Evolutionary conservation across 2,113 vertebrate genomes (phyloP).

Genomic region (Megaceryle torquata): DNA sequence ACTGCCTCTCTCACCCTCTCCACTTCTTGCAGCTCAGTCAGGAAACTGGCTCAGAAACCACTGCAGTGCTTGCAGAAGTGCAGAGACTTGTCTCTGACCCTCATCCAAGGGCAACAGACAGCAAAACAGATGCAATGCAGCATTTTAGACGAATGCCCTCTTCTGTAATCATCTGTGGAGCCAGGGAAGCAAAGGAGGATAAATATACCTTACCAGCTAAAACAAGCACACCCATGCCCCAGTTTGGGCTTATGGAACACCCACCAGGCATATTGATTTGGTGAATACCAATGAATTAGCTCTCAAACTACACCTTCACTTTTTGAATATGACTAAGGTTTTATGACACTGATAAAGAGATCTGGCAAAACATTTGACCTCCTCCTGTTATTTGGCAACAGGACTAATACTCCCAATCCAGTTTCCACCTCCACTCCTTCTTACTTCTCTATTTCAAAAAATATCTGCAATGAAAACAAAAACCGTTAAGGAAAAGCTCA

Average conservation of each 20-base stretch:
- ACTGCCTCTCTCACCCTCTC: neutral
- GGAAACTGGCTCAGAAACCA: neutral
- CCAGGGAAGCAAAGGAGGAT: neutral
- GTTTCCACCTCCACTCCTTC: neutral
- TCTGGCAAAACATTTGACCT: neutral
- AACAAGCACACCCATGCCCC: neutral
- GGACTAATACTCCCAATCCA: neutral
- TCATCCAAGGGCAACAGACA: neutral
- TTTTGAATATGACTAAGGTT: neutral
- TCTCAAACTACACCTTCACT: neutral
- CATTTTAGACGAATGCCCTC: neutral
- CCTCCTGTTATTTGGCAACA: neutral
- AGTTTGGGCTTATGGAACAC: neutral
- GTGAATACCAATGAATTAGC: neutral
- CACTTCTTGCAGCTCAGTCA: neutral
- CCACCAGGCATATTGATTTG: neutral
- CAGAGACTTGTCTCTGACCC: neutral
- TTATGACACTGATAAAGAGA: neutral
- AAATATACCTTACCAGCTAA: neutral
- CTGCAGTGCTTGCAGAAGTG: neutral
- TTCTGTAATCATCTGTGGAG: neutral
- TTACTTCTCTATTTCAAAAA: neutral
- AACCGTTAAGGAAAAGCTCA: neutral
- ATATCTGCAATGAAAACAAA: neutral
- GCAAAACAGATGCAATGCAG: neutral